Evolutionary conservation across 1,140 invertebrate species (phyloP), one percentile per base, ranked within the genome.

Genomic region (Scaptomyza graminum): DNA sequence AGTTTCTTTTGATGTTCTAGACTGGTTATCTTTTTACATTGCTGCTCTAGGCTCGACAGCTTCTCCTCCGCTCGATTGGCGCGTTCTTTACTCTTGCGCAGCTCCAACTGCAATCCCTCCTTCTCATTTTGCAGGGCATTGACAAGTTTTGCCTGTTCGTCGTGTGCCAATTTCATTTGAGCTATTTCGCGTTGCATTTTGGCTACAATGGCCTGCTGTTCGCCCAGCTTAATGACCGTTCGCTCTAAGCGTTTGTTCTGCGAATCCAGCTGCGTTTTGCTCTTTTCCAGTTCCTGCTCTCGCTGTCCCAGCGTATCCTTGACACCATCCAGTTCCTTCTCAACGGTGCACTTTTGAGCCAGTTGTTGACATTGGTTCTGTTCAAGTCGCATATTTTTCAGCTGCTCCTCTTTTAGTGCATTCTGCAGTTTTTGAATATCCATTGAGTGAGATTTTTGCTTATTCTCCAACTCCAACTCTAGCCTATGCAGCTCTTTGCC

Each of bases 231-330:
- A 0, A 82, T 13, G 28, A 74, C 52, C 31, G 73, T 49, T 64
- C 74, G 74, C 16, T 87, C 82, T 37, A 79, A 39, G 2, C 79
- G 66, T 11, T 79, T 79, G 6, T 52, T 76, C 0, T 25, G 50
- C 1, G 56, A 3, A 11, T 76, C 66, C 6, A 72, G n/a, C 16
- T 74, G 66, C 1, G 56, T 59, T 16, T 68, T 61, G 16, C 9
- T 47, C 11, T 62, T 44, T 41, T 57, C n/a, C 11, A 54, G 11
- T 43, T 79, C 28, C 4, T 57, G 25, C 22, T 71, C 50, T 28
- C 28, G 43, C 31, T 67, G 37, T 18, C 34, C 18, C 51, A 49
- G 3, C 63, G 15, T 2, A 13, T 39, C 34, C 5, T 60, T 43
- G 0, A 62, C 15, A 3, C 5, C 18, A 54, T 47, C 41, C 0